Evolutionary conservation across 1,140 invertebrate species (phyloP).

Genomic region (Psix sp.): DNA sequence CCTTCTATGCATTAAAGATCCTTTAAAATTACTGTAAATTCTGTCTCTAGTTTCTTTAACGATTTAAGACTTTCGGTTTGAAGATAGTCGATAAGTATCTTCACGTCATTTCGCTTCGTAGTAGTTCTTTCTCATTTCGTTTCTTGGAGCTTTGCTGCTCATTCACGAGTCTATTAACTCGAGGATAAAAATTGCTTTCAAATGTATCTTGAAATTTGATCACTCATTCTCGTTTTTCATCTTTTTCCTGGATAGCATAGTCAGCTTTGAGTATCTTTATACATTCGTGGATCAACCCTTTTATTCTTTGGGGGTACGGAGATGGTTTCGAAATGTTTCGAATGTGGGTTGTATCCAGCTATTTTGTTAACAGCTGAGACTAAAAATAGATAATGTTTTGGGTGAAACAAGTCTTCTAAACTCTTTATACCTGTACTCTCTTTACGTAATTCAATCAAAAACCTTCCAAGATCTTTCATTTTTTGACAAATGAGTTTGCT

Average conservation of each 20-base stretch:
- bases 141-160: constrained; percentile 3
- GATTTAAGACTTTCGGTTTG: neutral
- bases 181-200: constrained; percentile 3
- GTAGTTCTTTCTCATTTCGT: constrained; percentile 14
- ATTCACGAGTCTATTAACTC: constrained; percentile 11
- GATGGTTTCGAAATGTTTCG: neutral
- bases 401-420: constrained; percentile 4
- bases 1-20: too few species aligned
- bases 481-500: constrained; percentile 11
- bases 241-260: constrained; percentile 3
- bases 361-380: neutral
- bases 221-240: too few species aligned
- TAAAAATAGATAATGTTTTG: neutral
- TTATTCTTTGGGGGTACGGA: neutral
- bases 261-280: neutral
- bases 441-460: constrained; percentile 2
- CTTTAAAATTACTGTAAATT: too few species aligned
- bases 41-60: neutral
- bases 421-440: neutral
- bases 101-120: neutral
- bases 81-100: neutral
- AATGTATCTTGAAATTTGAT: constrained; percentile 9
- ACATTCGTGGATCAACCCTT: neutral
- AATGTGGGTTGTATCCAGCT: neutral
- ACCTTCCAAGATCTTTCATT: constrained; percentile 1